These are phyloP conservation scores for Ranitomeya imitator DNA, from an alignment of 2,113 vertebrate species.

Conservation along the genomic window DNA sequence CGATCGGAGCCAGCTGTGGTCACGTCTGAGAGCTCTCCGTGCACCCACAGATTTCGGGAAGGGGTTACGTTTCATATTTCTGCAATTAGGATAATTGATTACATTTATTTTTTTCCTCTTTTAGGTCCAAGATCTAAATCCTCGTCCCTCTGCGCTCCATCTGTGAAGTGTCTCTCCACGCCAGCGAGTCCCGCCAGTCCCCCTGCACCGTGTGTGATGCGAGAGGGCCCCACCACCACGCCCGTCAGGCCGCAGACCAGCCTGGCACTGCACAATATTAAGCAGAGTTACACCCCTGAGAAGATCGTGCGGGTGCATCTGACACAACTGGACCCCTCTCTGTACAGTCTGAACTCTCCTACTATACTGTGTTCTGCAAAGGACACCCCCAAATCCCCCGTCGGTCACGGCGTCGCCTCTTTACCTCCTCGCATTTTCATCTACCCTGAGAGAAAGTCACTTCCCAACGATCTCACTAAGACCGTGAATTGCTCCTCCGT, in stretches of 20 bases:
- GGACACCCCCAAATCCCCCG: background rate
- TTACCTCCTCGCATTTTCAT: background rate
- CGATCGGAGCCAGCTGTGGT: no score
- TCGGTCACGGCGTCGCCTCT: background rate
- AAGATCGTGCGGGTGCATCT: conserved; percentile 46
- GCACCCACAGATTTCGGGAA: no score
- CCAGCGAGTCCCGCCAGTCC: background rate
- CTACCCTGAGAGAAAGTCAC: background rate
- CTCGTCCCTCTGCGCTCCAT: background rate
- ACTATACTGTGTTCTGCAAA: background rate
- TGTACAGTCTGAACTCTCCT: conserved; percentile 30
- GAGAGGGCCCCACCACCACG: background rate
- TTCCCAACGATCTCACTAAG: background rate
- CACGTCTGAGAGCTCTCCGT: no score
- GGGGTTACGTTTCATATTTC: no score
- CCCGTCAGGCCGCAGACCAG: background rate
- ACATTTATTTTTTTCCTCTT: background rate
- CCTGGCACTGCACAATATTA: background rate
- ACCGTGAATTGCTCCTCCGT: background rate
- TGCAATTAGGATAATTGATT: no score
- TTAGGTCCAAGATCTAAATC: background rate
- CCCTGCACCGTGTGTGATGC: no score
- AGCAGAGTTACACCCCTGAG: conserved; percentile 12
- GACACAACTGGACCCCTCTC: conserved; percentile 24
- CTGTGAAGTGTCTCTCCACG: background rate